phyloP scores from a whole-genome alignment of 2,113 vertebrate species.

The Microcebus tavaratra region DNA sequence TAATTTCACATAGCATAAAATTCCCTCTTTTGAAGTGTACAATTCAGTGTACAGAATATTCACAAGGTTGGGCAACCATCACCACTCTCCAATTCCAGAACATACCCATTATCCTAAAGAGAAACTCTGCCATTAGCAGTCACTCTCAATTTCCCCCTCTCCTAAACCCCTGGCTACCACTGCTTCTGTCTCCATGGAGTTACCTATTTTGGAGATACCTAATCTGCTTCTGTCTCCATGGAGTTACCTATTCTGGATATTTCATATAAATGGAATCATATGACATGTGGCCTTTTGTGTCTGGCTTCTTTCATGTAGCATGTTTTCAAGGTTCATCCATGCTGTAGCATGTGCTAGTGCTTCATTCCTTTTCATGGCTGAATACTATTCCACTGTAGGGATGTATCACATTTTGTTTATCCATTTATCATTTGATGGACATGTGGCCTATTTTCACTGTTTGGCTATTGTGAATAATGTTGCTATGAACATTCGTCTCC shows the following conservation, averaged over 20 bases:
- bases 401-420: background rate
- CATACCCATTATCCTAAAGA: background rate
- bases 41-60: background rate
- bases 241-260: background rate
- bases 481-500: background rate
- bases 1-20: background rate
- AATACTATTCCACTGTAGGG: background rate
- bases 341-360: background rate
- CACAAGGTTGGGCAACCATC: background rate
- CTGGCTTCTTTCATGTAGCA: background rate
- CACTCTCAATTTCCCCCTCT: background rate
- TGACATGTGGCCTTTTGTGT: background rate
- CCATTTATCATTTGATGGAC: background rate
- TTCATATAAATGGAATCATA: background rate
- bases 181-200: background rate
- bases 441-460: background rate
- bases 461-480: background rate
- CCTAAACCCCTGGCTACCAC: background rate
- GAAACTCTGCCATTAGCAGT: background rate
- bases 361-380: background rate
- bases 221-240: background rate
- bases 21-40: background rate
- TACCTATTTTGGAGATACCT: background rate
- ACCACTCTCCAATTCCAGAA: background rate
- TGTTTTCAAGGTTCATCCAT: background rate